Evolutionary conservation across 1,140 invertebrate species (phyloP), one percentile per base, ranked within the genome.

Genomic region (Leptopilina boulardi): DNA sequence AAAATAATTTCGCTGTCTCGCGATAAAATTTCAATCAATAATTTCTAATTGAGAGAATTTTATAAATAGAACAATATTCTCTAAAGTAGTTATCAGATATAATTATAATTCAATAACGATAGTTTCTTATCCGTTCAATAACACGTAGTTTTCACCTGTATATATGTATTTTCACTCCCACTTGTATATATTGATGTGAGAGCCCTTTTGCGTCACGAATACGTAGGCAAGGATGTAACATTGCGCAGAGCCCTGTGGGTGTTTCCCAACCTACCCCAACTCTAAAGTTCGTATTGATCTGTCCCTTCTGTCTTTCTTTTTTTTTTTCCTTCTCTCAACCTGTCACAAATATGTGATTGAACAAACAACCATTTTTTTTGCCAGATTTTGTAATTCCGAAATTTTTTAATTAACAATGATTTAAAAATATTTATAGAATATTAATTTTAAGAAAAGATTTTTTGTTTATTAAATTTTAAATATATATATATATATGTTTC

Each of bases 181-280:
- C n/a, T 5, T 54, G 51, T 18, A 54, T 54, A 38, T 30, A 59
- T 66, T 15, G n/a, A n/a, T n/a, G n/a, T n/a, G n/a, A n/a, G n/a
- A 6, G 26, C 19, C 56, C 56, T 30, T 66, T 66, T 66, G 56
- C 56, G 23, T 66, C 56, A 66, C 56, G 15, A 66, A 66, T 66
- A 66, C 56, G 56, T 66, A 30, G 56, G 56, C 56, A 66, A 30
- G 56, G 10, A 30, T 30, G 23, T 30, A 30, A n/a, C 56, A 30
- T 66, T 66, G 70, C 34, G 70, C 70, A 42, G 70, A 42, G 71
- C 74, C 42, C 74, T 73, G 73, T 56, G 75, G 18, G 59, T 9
- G 56, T 75, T 78, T 76, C 74, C 74, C 74, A 80, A 76, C 74
- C 79, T 77, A 77, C 77, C 76, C 72, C 74, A 80, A 80, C 76